phyloP scores from a whole-genome alignment of 2,113 vertebrate genomes.

The Silurus glanis region DNA sequence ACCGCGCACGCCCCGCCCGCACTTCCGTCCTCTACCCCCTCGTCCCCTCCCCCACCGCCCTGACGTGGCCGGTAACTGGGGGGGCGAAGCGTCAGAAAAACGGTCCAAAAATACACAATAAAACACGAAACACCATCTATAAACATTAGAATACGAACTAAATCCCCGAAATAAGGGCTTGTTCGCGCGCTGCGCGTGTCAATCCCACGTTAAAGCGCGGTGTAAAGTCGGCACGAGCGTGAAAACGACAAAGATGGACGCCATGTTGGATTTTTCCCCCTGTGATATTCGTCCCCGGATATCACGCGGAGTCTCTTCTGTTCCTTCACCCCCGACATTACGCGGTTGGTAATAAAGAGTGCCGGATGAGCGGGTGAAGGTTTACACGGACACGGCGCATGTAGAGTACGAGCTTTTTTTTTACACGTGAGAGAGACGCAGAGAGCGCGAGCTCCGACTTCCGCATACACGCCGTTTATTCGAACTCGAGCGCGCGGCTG shows the following conservation, averaged over 20 bases:
- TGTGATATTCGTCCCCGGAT: not conserved
- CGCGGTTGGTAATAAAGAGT: too few species aligned
- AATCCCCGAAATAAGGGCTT: too few species aligned
- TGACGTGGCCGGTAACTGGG: constrained; percentile 53
- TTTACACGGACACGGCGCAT: too few species aligned
- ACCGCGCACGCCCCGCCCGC: constrained; percentile 21
- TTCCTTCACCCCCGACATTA: not conserved
- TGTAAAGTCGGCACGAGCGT: not conserved
- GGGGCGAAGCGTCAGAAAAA: constrained; percentile 1
- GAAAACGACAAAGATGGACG: constrained; percentile 56
- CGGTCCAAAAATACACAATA: not conserved
- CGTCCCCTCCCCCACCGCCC: constrained; percentile 57
- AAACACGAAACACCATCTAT: not conserved
- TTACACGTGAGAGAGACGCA: not conserved
- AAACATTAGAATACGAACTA: too few species aligned
- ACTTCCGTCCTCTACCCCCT: constrained; percentile 23
- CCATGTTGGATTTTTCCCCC: constrained; percentile 58
- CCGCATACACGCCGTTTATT: constrained; percentile 58
- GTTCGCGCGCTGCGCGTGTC: too few species aligned
- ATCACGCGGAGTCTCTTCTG: too few species aligned
- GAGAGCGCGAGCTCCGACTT: constrained; percentile 43
- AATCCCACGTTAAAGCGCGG: not conserved
- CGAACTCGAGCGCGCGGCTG: constrained; percentile 53
- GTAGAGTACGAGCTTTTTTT: too few species aligned
- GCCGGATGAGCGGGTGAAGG: not conserved